Evolutionary conservation across 2,888 invertebrate genomes (phyloP), one percentile per base, ranked within the genome.

Genomic region (Cephus spinipes): DNA sequence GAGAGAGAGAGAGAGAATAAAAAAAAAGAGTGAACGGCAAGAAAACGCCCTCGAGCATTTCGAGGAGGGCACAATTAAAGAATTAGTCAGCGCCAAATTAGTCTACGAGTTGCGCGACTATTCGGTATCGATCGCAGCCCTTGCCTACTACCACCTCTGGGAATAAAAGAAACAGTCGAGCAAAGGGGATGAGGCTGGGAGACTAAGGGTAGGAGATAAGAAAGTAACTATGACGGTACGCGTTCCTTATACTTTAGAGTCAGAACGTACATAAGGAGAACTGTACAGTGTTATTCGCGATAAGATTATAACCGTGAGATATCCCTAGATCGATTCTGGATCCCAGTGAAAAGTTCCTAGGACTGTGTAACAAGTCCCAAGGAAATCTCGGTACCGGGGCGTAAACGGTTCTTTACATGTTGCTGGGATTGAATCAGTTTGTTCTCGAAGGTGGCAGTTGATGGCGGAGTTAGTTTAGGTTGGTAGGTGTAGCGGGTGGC

Each of bases 21-120:
- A 35, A 35, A 81, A 83, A 85, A 79, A 81, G 80, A 71, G 11
- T n/a, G 69, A 34, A 69, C 30, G 34, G 69, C 55, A 55, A 55
- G 55, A 55, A 55, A 55, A 55, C 23, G 55, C 23, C 55, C 55
- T 23, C 55, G 55, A 55, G 55, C 55, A 55, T 55, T 55, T 55
- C 55, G 55, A 55, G 55, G 55, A 55, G 55, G 23, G 15, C 55
- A 23, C 55, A 55, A 55, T 55, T 55, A 55, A 55, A 55, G 55
- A 55, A 55, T 55, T 55, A 55, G 55, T 23, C 55, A 55, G 55
- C 55, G 55, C 15, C 55, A 55, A 55, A 55, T 55, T 55, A 55
- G 55, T 55, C 55, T 23, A 55, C 55, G 55, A 55, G 55, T 55
- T 55, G 23, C 55, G 55, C 55, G 55, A 55, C 55, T 55, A 55